Conservation (phyloP, 2,797 vertebrate species). For the Paratrypauchen microcephalus region DNA sequence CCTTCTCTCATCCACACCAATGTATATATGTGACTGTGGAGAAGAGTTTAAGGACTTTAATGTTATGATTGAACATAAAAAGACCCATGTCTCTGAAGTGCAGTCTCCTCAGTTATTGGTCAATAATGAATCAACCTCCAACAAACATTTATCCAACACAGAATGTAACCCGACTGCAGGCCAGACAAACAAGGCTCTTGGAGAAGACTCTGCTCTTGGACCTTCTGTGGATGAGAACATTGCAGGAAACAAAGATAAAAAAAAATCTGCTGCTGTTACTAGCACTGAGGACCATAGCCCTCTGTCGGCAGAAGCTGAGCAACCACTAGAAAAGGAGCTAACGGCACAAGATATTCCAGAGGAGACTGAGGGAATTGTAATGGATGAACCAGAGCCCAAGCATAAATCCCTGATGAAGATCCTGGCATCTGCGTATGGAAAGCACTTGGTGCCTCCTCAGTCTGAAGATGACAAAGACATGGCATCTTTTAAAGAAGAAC, state of each 20-base stretch:
- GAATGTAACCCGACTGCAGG: slow-evolving; percentile 18
- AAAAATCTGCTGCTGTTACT: slow-evolving; percentile 28
- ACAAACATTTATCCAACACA: slow-evolving; percentile 17
- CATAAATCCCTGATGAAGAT: slow-evolving; percentile 73
- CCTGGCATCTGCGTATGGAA: slow-evolving; percentile 76
- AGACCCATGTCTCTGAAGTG: slow-evolving; percentile 49
- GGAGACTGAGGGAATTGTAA: slow-evolving; percentile 25
- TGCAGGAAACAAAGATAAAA: slow-evolving; percentile 35
- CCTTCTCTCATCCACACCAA: slow-evolving; percentile 46
- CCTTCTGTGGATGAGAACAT: slow-evolving; percentile 31
- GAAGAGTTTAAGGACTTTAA: slow-evolving; percentile 69
- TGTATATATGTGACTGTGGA: slow-evolving; percentile 74
- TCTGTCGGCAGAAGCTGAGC: slow-evolving; percentile 30
- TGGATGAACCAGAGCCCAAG: slow-evolving; percentile 29
- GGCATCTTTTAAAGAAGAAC: slow-evolving; percentile 62
- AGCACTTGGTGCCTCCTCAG: slow-evolving; percentile 40
- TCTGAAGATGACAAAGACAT: slow-evolving; percentile 24
- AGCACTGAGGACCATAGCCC: slow-evolving; percentile 33
- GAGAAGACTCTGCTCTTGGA: slow-evolving; percentile 49
- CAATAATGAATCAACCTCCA: slow-evolving; percentile 21
- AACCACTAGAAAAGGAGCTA: slow-evolving; percentile 31
- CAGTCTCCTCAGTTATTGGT: slow-evolving; percentile 35
- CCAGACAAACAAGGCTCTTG: slow-evolving; percentile 32
- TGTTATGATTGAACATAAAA: slow-evolving; percentile 72
- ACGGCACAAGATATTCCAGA: slow-evolving; percentile 32